Conservation (phyloP, 2,113 vertebrate genomes). For the Trichomycterus rosablanca region DNA sequence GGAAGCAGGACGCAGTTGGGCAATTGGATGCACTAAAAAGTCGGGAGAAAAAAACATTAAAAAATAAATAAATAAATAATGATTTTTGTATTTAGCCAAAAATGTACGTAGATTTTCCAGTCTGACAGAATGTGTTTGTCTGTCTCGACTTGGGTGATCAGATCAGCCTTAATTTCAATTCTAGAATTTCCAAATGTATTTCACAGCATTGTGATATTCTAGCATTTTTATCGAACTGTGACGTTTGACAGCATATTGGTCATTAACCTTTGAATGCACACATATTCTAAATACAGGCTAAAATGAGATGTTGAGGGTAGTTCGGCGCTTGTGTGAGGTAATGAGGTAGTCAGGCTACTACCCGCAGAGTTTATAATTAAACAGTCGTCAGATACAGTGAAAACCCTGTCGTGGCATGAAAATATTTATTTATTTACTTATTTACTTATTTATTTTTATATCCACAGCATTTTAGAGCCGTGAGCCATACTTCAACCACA, state of each 20-base stretch:
- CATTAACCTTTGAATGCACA: background rate
- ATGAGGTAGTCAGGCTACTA: background rate
- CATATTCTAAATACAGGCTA: background rate
- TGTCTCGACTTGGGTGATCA: no score
- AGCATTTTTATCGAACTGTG: background rate
- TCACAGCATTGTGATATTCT: background rate
- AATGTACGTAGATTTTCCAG: background rate
- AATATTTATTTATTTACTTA: slow-evolving; percentile 27
- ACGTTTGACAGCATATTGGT: background rate
- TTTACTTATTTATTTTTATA: no score
- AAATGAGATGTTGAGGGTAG: background rate
- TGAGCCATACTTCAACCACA: slow-evolving; percentile 42
- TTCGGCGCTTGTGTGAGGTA: background rate
- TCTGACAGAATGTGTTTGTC: no score
- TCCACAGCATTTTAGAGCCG: slow-evolving; percentile 37
- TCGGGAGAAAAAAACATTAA: no score
- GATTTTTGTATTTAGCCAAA: no score
- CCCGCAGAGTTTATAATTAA: slow-evolving; percentile 2
- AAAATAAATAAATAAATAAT: no score
- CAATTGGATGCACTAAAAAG: no score
- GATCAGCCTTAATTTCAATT: no score
- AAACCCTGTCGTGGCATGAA: background rate
- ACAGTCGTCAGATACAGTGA: background rate
- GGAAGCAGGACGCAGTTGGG: no score
- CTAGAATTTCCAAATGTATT: background rate